Evolutionary conservation across 2,888 invertebrate species (phyloP), one percentile per base, ranked within the genome.

Genomic region (Sepiola atlantica): DNA sequence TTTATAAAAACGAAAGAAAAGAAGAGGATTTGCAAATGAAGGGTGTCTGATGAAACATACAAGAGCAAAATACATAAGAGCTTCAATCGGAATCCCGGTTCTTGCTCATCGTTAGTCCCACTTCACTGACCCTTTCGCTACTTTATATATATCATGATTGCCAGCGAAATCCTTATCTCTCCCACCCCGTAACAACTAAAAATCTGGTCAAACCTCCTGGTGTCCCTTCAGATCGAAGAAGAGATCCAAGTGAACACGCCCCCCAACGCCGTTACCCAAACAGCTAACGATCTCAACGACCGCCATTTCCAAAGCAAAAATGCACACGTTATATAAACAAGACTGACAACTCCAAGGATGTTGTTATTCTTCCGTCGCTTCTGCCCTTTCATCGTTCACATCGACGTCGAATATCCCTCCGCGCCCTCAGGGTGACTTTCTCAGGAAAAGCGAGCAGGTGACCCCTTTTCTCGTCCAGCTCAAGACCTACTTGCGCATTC

Each of bases 401-500:
- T 77, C 77, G 77, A n/a, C 16, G 77, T 77, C 32, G n/a, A n/a
- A 77, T 77, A 77, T 77, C 32, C 77, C n/a, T 77, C 77, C 77
- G 77, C 77, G 18, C 77, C 77, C 77, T 77, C 77, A 14, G 77
- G 77, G 77, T 77, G 77, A 77, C 77, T 77, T 77, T 77, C 77
- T 77, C 77, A 77, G 77, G 77, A 77, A 77, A 77, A 77, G 77
- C 32, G 14, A 77, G 77, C 77, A 77, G 77, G 77, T 77, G 77
- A n/a, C 77, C 77, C 32, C 77, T 77, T 77, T 77, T 77, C 45
- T 45, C 16, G 77, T 32, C 14, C n/a, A n/a, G 77, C 32, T 77
- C n/a, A 77, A 77, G 77, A 77, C n/a, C 77, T 77, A 77, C 77
- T 77, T 77, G n/a, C 32, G n/a, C 77, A 32, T n/a, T 77, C 77